These are phyloP conservation scores for Dromococcyx pavoninus DNA, from an alignment of 2,797 vertebrate species.

Conservation along the genomic window DNA sequence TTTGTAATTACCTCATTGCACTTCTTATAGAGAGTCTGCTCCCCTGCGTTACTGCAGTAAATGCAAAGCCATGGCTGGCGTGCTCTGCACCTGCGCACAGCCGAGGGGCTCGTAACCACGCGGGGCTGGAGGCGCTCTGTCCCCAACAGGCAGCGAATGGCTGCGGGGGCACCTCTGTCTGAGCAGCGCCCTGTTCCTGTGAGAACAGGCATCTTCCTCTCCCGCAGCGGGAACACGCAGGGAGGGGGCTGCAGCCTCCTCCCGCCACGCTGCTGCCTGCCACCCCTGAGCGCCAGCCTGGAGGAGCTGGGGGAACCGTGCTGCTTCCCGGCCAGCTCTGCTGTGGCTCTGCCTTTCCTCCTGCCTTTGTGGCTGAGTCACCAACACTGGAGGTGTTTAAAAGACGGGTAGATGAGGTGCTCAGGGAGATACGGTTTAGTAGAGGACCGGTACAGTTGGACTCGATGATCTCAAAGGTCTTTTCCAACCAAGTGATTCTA, in stretches of 20 bases:
- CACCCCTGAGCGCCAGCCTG: too few species aligned
- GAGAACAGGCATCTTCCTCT: background rate
- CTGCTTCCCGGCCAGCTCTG: too few species aligned
- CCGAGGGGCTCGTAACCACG: fast-evolving
- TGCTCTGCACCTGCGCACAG: background rate
- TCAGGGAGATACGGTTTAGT: too few species aligned
- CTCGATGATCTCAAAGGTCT: too few species aligned
- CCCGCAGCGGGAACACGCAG: fast-evolving
- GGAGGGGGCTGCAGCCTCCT: background rate
- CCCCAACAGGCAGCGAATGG: fast-evolving
- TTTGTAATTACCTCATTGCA: background rate
- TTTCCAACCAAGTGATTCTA: too few species aligned
- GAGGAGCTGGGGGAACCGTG: too few species aligned
- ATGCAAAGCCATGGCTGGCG: background rate
- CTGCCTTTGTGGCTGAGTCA: too few species aligned
- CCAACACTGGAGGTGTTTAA: too few species aligned
- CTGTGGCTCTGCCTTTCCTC: too few species aligned
- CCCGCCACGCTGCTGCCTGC: too few species aligned
- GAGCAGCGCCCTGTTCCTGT: background rate
- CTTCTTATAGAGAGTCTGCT: background rate
- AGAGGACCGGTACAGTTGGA: too few species aligned
- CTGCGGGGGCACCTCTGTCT: fast-evolving
- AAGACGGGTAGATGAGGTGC: too few species aligned
- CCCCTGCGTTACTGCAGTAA: background rate
- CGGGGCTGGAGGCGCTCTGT: background rate